Evolutionary conservation across 1,140 invertebrate species (phyloP).

Genomic region (Neodiprion lecontei): DNA sequence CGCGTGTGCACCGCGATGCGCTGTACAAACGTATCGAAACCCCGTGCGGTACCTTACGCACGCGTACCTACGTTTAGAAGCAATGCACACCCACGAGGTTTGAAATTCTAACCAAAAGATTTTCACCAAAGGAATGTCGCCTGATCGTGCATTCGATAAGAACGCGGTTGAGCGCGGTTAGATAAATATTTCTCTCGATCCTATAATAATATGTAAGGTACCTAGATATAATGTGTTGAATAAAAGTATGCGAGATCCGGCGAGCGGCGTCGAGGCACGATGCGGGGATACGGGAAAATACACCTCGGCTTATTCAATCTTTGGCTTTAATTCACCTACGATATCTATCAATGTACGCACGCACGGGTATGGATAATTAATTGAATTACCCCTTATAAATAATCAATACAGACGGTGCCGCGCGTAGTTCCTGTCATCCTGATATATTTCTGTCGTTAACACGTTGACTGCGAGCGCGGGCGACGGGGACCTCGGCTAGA

Average conservation of each 20-base stretch:
- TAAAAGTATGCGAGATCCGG: too few species aligned
- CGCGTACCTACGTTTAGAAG: background rate
- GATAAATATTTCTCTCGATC: background rate
- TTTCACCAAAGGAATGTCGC: conserved; percentile 7
- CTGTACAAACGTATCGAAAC: too few species aligned
- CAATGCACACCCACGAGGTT: background rate
- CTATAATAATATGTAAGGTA: background rate
- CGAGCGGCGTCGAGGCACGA: background rate
- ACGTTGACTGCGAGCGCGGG: too few species aligned
- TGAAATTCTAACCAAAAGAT: conserved; percentile 7
- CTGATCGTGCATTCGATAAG: background rate
- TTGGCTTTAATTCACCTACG: background rate
- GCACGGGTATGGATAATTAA: background rate
- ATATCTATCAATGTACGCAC: background rate
- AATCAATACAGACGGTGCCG: too few species aligned
- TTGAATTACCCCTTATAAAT: background rate
- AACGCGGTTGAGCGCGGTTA: background rate
- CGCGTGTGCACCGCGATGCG: background rate
- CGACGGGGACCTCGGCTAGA: too few species aligned
- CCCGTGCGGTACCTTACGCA: background rate
- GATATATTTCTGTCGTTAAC: background rate
- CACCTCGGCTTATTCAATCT: background rate
- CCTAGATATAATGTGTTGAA: background rate
- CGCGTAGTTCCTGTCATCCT: background rate
- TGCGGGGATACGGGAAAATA: background rate